Base-by-base conservation (phyloP, 2,113 vertebrate genomes). In the Clarias macrocephalus region DNA sequence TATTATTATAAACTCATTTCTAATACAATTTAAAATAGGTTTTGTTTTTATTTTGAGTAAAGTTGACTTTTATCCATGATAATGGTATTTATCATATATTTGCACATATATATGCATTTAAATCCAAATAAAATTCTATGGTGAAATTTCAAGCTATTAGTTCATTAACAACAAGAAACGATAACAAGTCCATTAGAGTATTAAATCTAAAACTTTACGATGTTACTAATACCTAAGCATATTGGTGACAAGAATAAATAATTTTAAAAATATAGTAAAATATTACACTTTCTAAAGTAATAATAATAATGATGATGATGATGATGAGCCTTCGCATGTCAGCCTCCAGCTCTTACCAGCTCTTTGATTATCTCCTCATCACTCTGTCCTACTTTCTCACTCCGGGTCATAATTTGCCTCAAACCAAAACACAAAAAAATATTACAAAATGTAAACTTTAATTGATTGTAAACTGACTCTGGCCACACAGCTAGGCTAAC, bases 361-460 rank as follows among this genome's bases (percentile, higher is more conserved):
- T 97, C 96, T 92, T 92, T 96, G 89, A 96, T 91, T 83, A 96
- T 93, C 86, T 97, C 95, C 68, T 96, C 95, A 16, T 93, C 93
- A 21, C 19, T 88, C 9, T 89, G 75, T 60, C 88, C 92, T 57
- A 92, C 91, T 85, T 92, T 96, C 88, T 95, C 93, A 83, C 81
- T 93, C 85, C 94, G 92, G 68, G 80, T 93, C 96, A 96, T 96
- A 33, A 81, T 92, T 93, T 92, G 88, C 83, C 86, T 73, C 48
- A 48, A 48, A 48, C 5, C 16, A 72, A 86, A 37, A 83, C 68
- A 59, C 21, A 16, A 68, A 48, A 42, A 2, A 2, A 37, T 1
- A 8, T 48, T 48, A 37, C 1, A 42, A 66, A 70, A 30, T 5
- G 3, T 33, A 33, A 5, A 37, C 28, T 80, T 60, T 60, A 62